Evolutionary conservation across 2,797 vertebrate species (phyloP), one percentile per base, ranked within the genome.

Genomic region (Falco rusticolus): DNA sequence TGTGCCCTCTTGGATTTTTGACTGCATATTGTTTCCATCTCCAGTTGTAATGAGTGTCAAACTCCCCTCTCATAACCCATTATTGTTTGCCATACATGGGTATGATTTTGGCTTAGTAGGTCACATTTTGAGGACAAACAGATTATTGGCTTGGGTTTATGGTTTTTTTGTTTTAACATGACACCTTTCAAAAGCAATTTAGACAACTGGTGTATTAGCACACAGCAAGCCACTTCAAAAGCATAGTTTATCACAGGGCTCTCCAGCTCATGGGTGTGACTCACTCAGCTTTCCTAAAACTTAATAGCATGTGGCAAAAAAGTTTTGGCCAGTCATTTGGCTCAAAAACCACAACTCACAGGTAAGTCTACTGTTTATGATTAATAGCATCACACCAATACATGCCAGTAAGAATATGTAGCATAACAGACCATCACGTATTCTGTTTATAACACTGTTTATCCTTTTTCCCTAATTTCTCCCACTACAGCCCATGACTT

Each of bases 11-110:
- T 91, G 72, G 91, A 88, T 92, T 90, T 95, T 84, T 80, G 60
- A 89, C 79, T 91, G 26, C 57, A 50, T 89, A 83, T 83, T 95
- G 66, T 93, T 96, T 92, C 84, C 71, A 93, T 91, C 87, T 90
- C 92, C 34, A 81, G 26, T 9, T 90, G 64, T 84, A 93, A 84
- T 54, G 50, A 94, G 26, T 72, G 72, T 92, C 72, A 81, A 93
- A 92, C 61, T 75, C 54, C 8, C 9, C 16, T 60, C 78, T 86
- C 25, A 48, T 91, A 90, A 77, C 31, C 13, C 34, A 28, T 54
- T 89, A 70, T 53, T 87, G n/a, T 87, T 95, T 85, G 78, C 71
- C 81, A 70, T 95, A 96, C 82, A 90, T 71, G 92, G 77, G 13
- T 87, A 92, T 34, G 54, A 77, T 74, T 87, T 87, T 87, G 87